These are phyloP conservation scores for Trichoplax adhaerens DNA, from an alignment of 37 sponge, comb jelly and placozoan species.

Conservation along the genomic window DNA sequence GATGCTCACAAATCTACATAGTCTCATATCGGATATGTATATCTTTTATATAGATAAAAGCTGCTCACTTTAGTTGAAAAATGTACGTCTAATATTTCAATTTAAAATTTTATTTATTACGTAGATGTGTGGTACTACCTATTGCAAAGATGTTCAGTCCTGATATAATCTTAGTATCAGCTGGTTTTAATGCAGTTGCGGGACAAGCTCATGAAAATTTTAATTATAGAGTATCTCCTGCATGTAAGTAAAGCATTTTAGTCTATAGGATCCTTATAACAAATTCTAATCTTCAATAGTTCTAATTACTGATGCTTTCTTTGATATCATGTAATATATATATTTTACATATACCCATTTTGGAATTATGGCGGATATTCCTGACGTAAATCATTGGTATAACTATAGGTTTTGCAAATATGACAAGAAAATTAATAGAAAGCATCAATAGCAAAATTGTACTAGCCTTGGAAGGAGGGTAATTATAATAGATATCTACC, in stretches of 20 bases:
- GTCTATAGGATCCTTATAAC: not conserved
- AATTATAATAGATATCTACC: not conserved
- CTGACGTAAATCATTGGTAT: no score
- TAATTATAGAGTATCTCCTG: constrained; percentile 67
- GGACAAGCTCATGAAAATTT: constrained; percentile 65
- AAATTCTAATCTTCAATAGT: no score
- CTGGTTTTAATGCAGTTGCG: constrained; percentile 78
- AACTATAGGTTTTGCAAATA: constrained; percentile 46
- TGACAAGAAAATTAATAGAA: constrained; percentile 63
- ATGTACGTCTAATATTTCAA: not conserved
- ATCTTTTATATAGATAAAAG: not conserved
- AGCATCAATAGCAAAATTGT: constrained; percentile 61
- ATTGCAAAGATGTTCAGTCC: constrained; percentile 47
- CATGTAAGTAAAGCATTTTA: constrained; percentile 29
- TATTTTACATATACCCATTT: no score
- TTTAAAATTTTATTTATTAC: not conserved
- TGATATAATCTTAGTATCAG: constrained; percentile 74
- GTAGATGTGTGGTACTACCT: constrained; percentile 57
- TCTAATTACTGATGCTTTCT: no score
- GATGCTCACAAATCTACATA: no score
- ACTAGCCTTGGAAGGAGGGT: constrained; percentile 88
- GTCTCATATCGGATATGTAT: not conserved
- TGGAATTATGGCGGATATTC: no score
- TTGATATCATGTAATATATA: no score
- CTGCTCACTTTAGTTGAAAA: not conserved